Evolutionary conservation across 2,797 vertebrate genomes (phyloP).

Genomic region (Thaleichthys pacificus): DNA sequence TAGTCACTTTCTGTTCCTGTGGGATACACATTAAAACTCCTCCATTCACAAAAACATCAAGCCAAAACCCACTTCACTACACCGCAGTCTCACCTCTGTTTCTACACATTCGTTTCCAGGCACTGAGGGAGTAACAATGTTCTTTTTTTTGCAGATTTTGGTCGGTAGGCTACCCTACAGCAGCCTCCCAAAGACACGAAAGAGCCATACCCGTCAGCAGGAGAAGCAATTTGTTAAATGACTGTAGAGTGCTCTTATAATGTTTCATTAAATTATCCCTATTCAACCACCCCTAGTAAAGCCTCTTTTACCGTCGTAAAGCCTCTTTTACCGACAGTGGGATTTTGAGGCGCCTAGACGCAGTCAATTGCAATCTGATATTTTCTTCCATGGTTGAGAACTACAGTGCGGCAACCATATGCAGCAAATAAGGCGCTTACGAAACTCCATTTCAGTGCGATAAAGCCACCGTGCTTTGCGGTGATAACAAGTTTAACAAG

Average conservation of each 20-base stretch:
- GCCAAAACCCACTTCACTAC: neutral
- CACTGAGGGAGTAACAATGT: no score
- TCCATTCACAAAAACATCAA: no score
- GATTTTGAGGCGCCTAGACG: constrained; percentile 52
- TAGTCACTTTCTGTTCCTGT: no score
- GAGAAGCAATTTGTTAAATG: constrained; percentile 72
- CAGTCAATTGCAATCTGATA: constrained; percentile 67
- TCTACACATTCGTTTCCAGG: constrained; percentile 3
- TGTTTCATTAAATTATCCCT: constrained; percentile 77
- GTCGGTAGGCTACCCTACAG: constrained; percentile 45
- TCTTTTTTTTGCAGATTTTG: constrained; percentile 31
- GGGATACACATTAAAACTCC: no score
- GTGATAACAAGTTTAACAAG: constrained; percentile 1
- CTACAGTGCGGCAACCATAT: constrained; percentile 28
- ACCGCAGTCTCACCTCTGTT: constrained; percentile 14
- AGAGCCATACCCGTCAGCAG: constrained; percentile 53
- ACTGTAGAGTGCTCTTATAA: constrained; percentile 67
- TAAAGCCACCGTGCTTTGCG: neutral
- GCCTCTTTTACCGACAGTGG: constrained; percentile 62
- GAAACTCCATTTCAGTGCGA: neutral
- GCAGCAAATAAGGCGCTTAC: constrained; percentile 19
- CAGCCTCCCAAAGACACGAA: constrained; percentile 41
- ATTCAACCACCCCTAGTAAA: constrained; percentile 66
- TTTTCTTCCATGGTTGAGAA: constrained; percentile 47
- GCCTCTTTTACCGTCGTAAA: constrained; percentile 69